A percentile compares a stretch with the other conserved stretches of the same genome.
Conservation (phyloP, 92 coral and sea anemone species). For the Galaxea fascicularis region DNA sequence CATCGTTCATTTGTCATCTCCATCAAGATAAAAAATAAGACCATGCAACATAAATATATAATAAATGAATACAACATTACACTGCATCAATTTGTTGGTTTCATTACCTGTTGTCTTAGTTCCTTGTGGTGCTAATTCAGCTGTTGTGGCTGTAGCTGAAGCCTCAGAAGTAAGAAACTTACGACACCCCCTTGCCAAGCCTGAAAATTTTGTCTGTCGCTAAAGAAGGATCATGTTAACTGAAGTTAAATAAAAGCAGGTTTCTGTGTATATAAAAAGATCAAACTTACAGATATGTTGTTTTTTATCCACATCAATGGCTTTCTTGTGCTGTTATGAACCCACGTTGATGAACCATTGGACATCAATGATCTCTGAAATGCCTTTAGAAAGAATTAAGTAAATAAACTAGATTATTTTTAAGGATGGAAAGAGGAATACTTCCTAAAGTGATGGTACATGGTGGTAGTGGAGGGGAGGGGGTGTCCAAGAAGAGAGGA, state of each 20-base stretch:
- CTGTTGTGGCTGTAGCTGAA: conserved; percentile 38
- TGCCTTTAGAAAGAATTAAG: background rate
- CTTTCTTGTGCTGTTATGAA: background rate
- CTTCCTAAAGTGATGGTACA: no score
- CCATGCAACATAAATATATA: no score
- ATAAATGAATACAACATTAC: background rate
- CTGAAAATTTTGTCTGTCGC: conserved; percentile 19
- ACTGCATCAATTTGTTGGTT: background rate
- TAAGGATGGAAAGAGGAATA: no score
- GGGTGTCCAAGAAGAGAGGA: no score
- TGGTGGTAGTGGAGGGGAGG: no score
- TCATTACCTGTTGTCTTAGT: conserved; percentile 75
- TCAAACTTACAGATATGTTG: background rate
- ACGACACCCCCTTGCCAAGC: conserved; percentile 39
- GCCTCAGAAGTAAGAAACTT: conserved; percentile 64
- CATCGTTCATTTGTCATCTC: no score
- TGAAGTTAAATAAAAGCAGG: background rate
- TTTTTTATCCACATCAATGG: conserved; percentile 11
- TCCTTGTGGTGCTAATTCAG: conserved; percentile 68
- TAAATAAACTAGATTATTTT: no score
- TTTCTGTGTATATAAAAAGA: background rate
- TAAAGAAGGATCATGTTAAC: background rate
- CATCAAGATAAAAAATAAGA: no score
- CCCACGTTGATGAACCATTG: conserved; percentile 2
- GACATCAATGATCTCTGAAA: background rate